Conservation (phyloP, 1,140 invertebrate genomes). For the Tetramorium alpestre region DNA sequence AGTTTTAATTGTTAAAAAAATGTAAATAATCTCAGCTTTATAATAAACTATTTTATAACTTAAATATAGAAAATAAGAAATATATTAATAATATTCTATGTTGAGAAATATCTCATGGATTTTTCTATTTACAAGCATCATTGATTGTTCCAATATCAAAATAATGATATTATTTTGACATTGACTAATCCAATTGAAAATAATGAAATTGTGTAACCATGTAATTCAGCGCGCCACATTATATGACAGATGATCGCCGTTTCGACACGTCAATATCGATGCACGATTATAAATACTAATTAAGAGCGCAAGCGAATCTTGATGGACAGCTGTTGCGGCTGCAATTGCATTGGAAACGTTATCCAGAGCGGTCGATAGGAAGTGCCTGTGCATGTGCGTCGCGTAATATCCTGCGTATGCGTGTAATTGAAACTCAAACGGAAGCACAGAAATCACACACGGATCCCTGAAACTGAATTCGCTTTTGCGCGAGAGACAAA, state of each 20-base stretch:
- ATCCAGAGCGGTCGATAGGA: conserved; percentile 12
- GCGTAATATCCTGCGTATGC: conserved; percentile 1
- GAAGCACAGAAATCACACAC: conserved; percentile 6
- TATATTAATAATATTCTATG: not conserved
- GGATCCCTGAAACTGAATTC: conserved; percentile 10
- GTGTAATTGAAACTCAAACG: conserved; percentile 43
- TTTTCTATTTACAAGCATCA: not conserved
- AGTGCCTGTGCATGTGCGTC: conserved; percentile 1
- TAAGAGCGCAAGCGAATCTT: conserved; percentile 51
- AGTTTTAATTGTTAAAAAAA: not conserved
- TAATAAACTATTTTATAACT: not conserved
- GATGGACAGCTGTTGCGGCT: conserved; percentile 44
- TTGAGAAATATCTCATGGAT: not conserved
- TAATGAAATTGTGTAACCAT: conserved; percentile 43
- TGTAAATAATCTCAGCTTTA: not conserved
- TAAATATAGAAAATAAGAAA: not conserved
- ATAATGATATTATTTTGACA: conserved; percentile 33
- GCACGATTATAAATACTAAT: conserved; percentile 67
- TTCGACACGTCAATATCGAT: conserved; percentile 52
- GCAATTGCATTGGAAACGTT: conserved; percentile 56
- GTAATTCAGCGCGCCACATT: conserved; percentile 19
- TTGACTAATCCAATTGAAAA: conserved; percentile 49
- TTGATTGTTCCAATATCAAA: conserved; percentile 28
- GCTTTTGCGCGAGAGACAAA: conserved; percentile 28
- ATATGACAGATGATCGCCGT: conserved; percentile 43